phyloP scores from a whole-genome alignment of 2,113 vertebrate species.

The Chrysemys picta region DNA sequence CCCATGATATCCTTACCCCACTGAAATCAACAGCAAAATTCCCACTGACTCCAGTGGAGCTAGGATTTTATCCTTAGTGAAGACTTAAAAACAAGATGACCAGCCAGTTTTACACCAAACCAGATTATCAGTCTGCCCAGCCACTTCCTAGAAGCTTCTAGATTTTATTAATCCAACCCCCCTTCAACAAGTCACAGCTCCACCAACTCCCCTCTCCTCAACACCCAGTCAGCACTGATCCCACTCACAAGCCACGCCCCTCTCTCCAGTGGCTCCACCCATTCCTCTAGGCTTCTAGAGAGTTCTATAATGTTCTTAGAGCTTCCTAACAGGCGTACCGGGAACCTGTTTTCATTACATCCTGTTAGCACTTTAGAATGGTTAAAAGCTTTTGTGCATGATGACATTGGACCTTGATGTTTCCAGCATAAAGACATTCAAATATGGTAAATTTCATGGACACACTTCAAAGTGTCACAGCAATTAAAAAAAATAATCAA shows the following conservation, averaged over 20 bases:
- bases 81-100: neutral
- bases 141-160: neutral
- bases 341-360: neutral
- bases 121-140: neutral
- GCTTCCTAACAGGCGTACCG: neutral
- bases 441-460: accelerated
- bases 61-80: accelerated
- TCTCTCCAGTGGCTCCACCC: neutral
- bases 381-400: neutral
- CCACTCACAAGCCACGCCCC: neutral
- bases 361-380: neutral
- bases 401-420: accelerated
- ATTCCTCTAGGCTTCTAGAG: neutral
- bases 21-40: neutral
- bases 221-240: neutral
- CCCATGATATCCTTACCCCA: accelerated
- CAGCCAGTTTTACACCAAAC: neutral
- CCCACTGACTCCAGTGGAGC: neutral
- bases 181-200: neutral
- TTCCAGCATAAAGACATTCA: neutral
- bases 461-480: accelerated
- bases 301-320: neutral
- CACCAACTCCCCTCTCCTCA: neutral
- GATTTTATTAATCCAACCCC: neutral
- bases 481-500: neutral